Base-by-base conservation (phyloP, 2,888 invertebrate genomes). In the Halictus quadricinctus region DNA sequence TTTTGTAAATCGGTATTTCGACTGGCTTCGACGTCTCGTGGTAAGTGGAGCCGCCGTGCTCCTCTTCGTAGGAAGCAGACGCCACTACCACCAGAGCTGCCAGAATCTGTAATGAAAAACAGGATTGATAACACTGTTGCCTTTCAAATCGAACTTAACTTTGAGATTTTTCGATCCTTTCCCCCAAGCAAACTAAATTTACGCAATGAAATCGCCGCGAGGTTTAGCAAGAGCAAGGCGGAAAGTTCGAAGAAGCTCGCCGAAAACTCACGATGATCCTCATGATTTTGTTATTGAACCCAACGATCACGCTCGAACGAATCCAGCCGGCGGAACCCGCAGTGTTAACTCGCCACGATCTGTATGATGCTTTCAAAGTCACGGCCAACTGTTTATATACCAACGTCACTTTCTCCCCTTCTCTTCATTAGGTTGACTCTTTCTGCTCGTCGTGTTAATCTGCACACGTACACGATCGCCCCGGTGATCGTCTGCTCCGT, bases 331-430 rank as follows among this genome's bases (percentile, higher is more conserved):
- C 85, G 76, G 79, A 89, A 89, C 84, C 86, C 80, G 80, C 60
- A 79, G 82, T 85, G 87, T 82, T 81, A 78, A 84, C 74, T 85
- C 76, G 85, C 86, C 85, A 84, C 90, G 87, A 87, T 87, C 87
- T 90, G 90, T 92, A 87, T 90, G 91, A 90, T 91, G 91, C 93
- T 92, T 92, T 92, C 94, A 94, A 94, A 94, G 94, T 94, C 94
- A 94, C 89, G 94, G 94, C 90, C 94, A 94, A 90, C 89, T 91
- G 90, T 90, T 94, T 94, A 94, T 94, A 94, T 94, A 94, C 93
- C 89, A 81, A 87, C 81, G 88, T 89, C 87, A 93, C 94, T 94
- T 94, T 94, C 94, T 94, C 94, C 94, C 94, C 94, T 93, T 94
- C 94, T 93, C 91, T 90, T 88, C 88, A 86, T 89, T 90, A 88